Percentiles rank a stretch among this genome's conserved stretches.
phyloP scores from a whole-genome alignment of 2,797 vertebrate species.

The Typhlichthys eigenmanni region DNA sequence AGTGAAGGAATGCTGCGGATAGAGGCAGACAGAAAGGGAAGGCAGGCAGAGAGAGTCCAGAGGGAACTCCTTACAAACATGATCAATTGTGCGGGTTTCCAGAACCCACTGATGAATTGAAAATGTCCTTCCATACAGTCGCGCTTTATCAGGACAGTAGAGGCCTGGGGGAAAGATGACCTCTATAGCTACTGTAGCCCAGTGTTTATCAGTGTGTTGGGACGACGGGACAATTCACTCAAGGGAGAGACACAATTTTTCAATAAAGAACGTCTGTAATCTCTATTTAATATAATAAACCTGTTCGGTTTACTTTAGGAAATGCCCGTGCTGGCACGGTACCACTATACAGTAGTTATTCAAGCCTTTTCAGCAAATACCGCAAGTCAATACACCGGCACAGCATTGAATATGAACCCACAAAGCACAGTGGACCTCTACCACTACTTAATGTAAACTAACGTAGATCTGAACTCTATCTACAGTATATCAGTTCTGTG shows the following conservation, averaged over 20 bases:
- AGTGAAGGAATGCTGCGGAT: constrained; percentile 13
- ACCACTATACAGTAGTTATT: too few species aligned
- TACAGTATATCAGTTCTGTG: too few species aligned
- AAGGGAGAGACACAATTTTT: background rate
- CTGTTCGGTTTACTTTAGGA: background rate
- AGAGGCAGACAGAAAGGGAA: background rate
- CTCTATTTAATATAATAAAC: background rate
- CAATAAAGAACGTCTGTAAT: background rate
- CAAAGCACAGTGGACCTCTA: too few species aligned
- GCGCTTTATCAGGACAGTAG: background rate
- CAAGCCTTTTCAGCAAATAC: background rate
- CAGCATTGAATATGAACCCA: too few species aligned
- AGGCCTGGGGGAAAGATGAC: constrained; percentile 30
- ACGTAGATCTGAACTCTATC: too few species aligned
- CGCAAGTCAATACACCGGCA: background rate
- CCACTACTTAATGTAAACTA: too few species aligned
- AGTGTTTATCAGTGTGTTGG: constrained; percentile 8
- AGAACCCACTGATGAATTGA: constrained; percentile 13
- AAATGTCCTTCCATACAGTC: constrained; percentile 31
- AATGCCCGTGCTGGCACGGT: background rate
- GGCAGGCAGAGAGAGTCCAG: constrained; percentile 5
- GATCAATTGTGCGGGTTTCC: constrained; percentile 31
- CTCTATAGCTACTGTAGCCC: constrained; percentile 15
- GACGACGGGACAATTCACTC: background rate
- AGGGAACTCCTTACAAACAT: constrained; percentile 35